Conservation (phyloP, 2,113 vertebrate species). For the Synodontis membranacea region DNA sequence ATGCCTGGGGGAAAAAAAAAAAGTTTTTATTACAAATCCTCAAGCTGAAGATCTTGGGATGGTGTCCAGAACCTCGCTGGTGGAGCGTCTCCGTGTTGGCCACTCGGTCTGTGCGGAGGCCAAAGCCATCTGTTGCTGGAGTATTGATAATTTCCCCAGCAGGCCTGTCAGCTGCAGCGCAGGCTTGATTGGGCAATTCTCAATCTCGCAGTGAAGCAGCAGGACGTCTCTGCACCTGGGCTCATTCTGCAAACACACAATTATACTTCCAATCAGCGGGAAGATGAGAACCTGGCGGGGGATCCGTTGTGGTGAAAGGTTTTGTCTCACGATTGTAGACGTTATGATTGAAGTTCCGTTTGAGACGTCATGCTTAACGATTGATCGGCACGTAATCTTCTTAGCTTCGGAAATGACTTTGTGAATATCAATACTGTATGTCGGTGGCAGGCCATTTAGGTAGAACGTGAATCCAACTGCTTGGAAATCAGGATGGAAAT, state of each 20-base stretch:
- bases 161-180: constrained; percentile 55
- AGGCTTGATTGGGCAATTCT: constrained; percentile 57
- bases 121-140: constrained; percentile 57
- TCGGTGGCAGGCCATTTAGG: constrained; percentile 21
- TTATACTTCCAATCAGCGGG: constrained; percentile 55
- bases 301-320: constrained; percentile 39
- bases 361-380: constrained; percentile 42
- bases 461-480: neutral
- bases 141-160: constrained; percentile 56
- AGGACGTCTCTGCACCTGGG: constrained; percentile 55
- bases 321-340: constrained; percentile 43
- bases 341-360: constrained; percentile 43
- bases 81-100: constrained; percentile 38
- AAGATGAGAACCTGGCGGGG: constrained; percentile 42
- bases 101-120: constrained; percentile 40
- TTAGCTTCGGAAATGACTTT: constrained; percentile 30
- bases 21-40: constrained; percentile 6
- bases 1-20: neutral
- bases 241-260: constrained; percentile 53
- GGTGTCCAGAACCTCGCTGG: constrained; percentile 29
- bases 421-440: constrained; percentile 41
- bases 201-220: constrained; percentile 49
- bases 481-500: neutral
- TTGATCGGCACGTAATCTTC: neutral
- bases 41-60: constrained; percentile 26